These are phyloP conservation scores for Heliconius charithonia DNA, from an alignment of 2,888 invertebrate genomes.

Conservation along the genomic window DNA sequence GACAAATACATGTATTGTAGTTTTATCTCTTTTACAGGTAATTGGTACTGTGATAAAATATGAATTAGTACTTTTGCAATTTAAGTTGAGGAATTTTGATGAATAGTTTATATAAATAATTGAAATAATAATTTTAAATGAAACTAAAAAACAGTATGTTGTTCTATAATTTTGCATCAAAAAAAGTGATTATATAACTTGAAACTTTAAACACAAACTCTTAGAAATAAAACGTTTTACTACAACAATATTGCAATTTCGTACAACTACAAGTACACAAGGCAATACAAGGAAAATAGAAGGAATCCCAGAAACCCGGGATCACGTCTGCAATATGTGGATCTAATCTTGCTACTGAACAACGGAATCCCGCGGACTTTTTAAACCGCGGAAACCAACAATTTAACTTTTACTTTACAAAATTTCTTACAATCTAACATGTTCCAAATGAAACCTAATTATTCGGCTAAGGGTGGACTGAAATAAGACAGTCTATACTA, in stretches of 20 bases:
- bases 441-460: too few relatives aligned
- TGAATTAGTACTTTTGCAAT: constrained; percentile 82
- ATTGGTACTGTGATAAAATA: constrained; percentile 85
- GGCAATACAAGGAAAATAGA: background rate
- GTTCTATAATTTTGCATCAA: background rate
- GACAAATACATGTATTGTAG: background rate
- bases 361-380: background rate
- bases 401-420: background rate
- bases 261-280: background rate
- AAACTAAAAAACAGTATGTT: background rate
- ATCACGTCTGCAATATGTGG: constrained; percentile 13
- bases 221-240: background rate
- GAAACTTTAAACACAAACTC: background rate
- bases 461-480: too few relatives aligned
- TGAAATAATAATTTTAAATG: background rate
- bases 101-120: background rate
- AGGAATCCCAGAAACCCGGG: background rate
- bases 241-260: background rate
- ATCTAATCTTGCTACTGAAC: constrained; percentile 1
- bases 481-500: too few relatives aligned
- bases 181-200: too few relatives aligned
- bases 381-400: background rate
- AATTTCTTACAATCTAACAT: too few relatives aligned
- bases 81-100: constrained; percentile 3
- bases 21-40: constrained; percentile 66